Base-by-base conservation (phyloP, 2,113 vertebrate species). In the Lophochroa leadbeateri region DNA sequence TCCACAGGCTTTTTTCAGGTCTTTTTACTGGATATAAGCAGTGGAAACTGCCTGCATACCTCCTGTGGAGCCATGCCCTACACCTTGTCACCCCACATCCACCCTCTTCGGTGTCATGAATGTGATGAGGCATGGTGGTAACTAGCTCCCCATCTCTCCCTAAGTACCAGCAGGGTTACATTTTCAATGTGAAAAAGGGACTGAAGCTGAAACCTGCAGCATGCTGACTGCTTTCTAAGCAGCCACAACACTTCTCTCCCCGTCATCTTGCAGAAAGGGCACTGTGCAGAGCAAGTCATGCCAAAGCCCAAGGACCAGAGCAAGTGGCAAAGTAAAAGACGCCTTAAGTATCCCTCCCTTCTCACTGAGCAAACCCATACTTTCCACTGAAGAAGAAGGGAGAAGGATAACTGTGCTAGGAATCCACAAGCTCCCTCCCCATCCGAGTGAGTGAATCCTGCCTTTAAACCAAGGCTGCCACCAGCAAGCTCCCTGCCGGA, bases 221-320 rank as follows among this genome's bases (percentile, higher is more conserved):
- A 0, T 49, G 33, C 58, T 82, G 53, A 35, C 37, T 80, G 11
- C 60, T 81, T 79, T 37, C 3, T 6, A 44, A 46, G 58, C 35
- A 77, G 13, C 12, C 52, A 20, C 41, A 24, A 35, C 39, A 4
- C 17, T 35, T 49, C 4, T 2, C 1, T 5, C 9, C 9, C 9
- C 0, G 0, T 12, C 33, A 29, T 24, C 47, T 84, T 1, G 0
- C 11, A 64, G 16, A 81, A 64, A 17, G 8, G 7, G 4, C 0
- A 24, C 33, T 47, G 31, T 43, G 29, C 50, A 25, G 44, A 53
- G 23, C 0, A 4, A 69, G 29, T 53, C 5, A 17, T 67, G 74
- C 52, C 69, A 46, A 28, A 49, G 8, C 27, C 9, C 1, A 1
- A 11, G 28, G 21, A 70, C 33, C 37, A 41, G 17, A 24, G 25